phyloP scores from a whole-genome alignment of 1,140 invertebrate genomes.

The Plectrocnemia conspersa region DNA sequence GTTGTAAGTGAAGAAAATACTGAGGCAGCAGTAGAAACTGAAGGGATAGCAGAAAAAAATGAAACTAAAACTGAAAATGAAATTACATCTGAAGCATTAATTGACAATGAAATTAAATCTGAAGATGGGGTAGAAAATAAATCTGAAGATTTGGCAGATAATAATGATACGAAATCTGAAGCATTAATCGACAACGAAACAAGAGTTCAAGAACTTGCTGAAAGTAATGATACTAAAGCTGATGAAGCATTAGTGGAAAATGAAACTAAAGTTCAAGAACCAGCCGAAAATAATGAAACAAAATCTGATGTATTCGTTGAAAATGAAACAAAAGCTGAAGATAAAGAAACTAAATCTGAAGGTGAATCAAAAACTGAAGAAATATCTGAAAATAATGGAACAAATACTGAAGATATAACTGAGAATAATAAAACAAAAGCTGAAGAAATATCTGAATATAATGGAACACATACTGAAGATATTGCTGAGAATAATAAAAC shows the following conservation, averaged over 20 bases:
- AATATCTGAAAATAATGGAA: background rate
- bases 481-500: conserved; percentile 2
- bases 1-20: too few relatives aligned
- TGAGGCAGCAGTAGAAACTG: too few relatives aligned
- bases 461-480: conserved; percentile 1
- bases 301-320: background rate
- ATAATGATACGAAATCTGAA: background rate
- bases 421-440: conserved; percentile 2
- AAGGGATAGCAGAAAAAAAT: too few relatives aligned
- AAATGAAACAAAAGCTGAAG: conserved; percentile 4
- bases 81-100: background rate
- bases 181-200: background rate
- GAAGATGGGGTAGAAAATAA: background rate
- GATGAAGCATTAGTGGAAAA: background rate
- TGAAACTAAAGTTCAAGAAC: background rate
- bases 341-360: conserved; percentile 1
- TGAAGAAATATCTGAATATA: background rate
- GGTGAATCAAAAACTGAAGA: conserved; percentile 15
- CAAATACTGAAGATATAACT: background rate
- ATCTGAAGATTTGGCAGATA: background rate
- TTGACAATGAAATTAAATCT: background rate
- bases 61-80: background rate
- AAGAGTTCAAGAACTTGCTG: conserved; percentile 5
- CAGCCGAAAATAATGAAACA: background rate
- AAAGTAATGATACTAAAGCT: background rate